Evolutionary conservation across 1,140 invertebrate species (phyloP).

Genomic region (Onthophagus taurus): DNA sequence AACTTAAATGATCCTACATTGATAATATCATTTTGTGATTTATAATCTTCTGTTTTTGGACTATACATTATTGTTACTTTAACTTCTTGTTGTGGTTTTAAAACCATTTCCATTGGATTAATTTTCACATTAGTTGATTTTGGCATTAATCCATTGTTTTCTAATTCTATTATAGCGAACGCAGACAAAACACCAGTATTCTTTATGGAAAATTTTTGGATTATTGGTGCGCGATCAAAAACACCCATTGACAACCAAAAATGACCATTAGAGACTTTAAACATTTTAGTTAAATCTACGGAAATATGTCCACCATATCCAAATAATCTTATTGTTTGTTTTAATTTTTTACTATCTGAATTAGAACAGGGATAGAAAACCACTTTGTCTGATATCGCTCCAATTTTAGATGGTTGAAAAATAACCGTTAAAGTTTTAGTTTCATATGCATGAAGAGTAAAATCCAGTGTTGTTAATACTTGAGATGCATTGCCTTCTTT

Average conservation of each 20-base stretch:
- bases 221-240: constrained; percentile 35
- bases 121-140: constrained; percentile 24
- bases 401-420: constrained; percentile 38
- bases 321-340: constrained; percentile 35
- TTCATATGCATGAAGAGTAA: constrained; percentile 40
- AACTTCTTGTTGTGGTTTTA: constrained; percentile 24
- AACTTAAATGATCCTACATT: constrained; percentile 28
- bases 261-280: constrained; percentile 41
- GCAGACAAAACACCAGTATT: constrained; percentile 40
- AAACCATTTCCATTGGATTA: constrained; percentile 19
- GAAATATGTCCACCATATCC: constrained; percentile 43
- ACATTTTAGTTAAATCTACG: constrained; percentile 38
- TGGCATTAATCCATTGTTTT: constrained; percentile 34
- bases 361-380: constrained; percentile 40
- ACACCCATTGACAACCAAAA: constrained; percentile 42
- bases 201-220: constrained; percentile 37
- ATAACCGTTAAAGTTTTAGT: constrained; percentile 38
- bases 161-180: constrained; percentile 39
- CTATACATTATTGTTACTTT: constrained; percentile 20
- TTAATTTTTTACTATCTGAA: constrained; percentile 29
- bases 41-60: too few species aligned
- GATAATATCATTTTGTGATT: too few species aligned
- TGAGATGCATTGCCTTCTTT: constrained; percentile 25
- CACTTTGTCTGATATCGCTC: constrained; percentile 39
- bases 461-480: constrained; percentile 23